Percentiles rank a stretch among this genome's conserved stretches.
Evolutionary conservation across 2,113 vertebrate species (phyloP).

Genomic region (Panurus biarmicus): DNA sequence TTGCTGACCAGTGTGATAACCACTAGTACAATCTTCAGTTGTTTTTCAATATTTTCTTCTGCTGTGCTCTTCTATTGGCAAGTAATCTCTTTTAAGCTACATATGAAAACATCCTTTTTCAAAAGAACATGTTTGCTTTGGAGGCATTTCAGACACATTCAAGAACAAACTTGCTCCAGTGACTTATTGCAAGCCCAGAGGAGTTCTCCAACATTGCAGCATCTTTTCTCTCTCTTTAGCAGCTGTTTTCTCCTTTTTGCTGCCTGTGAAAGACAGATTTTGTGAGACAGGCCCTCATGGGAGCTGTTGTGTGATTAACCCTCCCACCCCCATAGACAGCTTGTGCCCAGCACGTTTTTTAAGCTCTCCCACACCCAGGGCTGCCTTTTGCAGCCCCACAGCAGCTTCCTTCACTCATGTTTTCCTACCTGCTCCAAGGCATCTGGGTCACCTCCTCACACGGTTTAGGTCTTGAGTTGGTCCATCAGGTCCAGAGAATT

Average conservation of each 20-base stretch:
- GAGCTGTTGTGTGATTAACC: background rate
- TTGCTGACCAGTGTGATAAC: background rate
- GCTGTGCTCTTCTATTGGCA: background rate
- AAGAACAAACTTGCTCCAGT: conserved; percentile 8
- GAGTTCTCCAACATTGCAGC: background rate
- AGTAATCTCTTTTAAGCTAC: background rate
- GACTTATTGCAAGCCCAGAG: conserved; percentile 25
- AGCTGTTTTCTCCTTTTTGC: background rate
- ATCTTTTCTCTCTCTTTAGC: conserved; percentile 8
- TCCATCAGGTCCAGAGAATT: background rate
- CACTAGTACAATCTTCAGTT: background rate
- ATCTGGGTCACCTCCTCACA: background rate
- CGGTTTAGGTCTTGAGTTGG: background rate
- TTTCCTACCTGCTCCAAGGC: background rate
- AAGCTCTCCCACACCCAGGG: background rate
- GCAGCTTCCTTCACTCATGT: background rate
- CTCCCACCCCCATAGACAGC: background rate
- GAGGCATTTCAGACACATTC: conserved; percentile 14
- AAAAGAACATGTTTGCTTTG: background rate
- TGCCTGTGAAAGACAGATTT: background rate
- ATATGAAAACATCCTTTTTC: background rate
- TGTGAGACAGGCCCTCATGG: background rate
- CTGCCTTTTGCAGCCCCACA: background rate
- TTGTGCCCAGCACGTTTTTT: background rate
- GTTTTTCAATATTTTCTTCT: background rate